phyloP scores from a whole-genome alignment of 2,797 vertebrate species.

The Limosa lapponica region DNA sequence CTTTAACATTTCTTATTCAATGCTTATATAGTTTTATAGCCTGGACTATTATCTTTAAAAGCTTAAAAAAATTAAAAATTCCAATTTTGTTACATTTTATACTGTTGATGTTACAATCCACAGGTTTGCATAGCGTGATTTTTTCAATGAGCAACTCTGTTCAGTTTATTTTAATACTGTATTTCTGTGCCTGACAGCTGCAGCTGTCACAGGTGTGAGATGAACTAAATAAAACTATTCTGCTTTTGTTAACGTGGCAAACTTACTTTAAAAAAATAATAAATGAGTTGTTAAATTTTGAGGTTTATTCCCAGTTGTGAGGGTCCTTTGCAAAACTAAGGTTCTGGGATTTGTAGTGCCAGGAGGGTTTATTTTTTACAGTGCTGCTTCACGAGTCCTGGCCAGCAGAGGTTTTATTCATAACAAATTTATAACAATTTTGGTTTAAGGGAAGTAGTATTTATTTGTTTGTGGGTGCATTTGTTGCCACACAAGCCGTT shows the following conservation, averaged over 20 bases:
- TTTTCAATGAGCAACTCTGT: conserved; percentile 54
- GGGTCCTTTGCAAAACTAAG: conserved; percentile 7
- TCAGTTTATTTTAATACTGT: conserved; percentile 74
- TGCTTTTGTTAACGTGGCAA: conserved; percentile 73
- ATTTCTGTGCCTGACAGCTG: conserved; percentile 80
- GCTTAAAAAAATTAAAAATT: conserved; percentile 65
- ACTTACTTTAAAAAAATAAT: conserved; percentile 46
- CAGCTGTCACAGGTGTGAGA: conserved; percentile 83
- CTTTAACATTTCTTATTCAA: conserved; percentile 86
- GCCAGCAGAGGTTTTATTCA: neutral
- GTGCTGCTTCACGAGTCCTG: neutral
- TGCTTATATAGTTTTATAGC: conserved; percentile 82
- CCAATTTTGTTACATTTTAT: conserved; percentile 73
- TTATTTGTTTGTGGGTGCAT: neutral
- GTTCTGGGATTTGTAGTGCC: neutral
- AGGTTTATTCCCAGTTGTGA: neutral
- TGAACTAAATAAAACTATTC: conserved; percentile 82
- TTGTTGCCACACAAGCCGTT: neutral
- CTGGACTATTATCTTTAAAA: conserved; percentile 78
- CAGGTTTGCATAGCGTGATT: conserved; percentile 69
- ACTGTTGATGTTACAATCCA: conserved; percentile 82
- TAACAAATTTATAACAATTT: neutral
- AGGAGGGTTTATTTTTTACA: neutral
- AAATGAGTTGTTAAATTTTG: conserved; percentile 6
- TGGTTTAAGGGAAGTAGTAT: neutral